Evolutionary conservation across 2,113 vertebrate species (phyloP), one percentile per base, ranked within the genome.

Genomic region (Lepisosteus osseus): DNA sequence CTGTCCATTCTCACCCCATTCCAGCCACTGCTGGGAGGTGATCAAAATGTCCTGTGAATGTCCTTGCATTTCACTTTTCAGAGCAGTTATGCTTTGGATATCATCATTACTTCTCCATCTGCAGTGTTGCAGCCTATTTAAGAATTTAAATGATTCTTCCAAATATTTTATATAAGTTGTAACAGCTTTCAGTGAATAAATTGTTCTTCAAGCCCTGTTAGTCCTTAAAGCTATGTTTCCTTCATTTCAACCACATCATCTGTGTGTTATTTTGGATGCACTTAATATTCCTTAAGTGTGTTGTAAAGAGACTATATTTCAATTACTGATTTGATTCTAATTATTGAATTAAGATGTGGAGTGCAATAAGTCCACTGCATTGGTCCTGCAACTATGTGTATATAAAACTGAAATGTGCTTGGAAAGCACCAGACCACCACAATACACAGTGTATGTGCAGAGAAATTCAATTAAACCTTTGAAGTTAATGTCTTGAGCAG

Each of bases 401-500:
- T 3, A 64, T 47, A 7, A 59, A 69, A 54, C 47, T 14, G 6
- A 12, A 17, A 56, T 64, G 72, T 42, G 76, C 47, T 51, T 9
- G 9, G 61, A 72, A 69, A 65, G 74, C 54, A 71, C 65, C 65
- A 68, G 71, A 72, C 71, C 74, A 80, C 29, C 82, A 73, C 75
- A 72, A 79, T 76, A 79, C 85, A 79, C 80, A 77, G 81, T 77
- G 67, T 79, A 72, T 70, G 73, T 66, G 77, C 80, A 74, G 82
- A 59, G 43, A 69, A 69, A 62, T 55, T 61, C 71, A 55, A 73
- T 55, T 65, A 61, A 29, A 45, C 3, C 29, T 65, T 67, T 74
- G 67, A 82, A 80, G 80, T 79, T 84, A 85, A 84, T 86, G 79
- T 77, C 71, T 82, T 85, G 86, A 84, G 86, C 86, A 87, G 86